Conservation (phyloP, 1,140 invertebrate species). For the Papilio glaucus region DNA sequence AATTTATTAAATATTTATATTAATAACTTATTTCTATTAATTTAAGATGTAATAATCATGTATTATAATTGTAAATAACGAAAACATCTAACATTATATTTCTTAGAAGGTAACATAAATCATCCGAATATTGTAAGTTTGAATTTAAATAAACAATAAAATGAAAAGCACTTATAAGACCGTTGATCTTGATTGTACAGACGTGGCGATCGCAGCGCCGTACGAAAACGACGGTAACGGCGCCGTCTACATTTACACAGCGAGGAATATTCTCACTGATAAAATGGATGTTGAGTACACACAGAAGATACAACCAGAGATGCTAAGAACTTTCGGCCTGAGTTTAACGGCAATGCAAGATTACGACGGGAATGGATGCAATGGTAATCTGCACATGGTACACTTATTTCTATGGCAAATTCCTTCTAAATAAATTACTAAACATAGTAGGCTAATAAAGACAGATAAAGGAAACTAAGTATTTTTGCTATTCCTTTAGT, state of each 20-base stretch:
- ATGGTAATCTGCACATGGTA: too few relatives aligned
- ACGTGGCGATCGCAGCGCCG: conserved; percentile 85
- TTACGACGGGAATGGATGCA: conserved; percentile 80
- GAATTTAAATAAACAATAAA: neutral
- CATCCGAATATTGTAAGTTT: neutral
- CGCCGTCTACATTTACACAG: conserved; percentile 84
- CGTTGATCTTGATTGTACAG: conserved; percentile 52
- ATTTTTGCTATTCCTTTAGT: too few relatives aligned
- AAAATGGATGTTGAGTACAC: conserved; percentile 28
- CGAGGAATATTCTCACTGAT: conserved; percentile 57
- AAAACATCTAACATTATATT: conserved; percentile 6
- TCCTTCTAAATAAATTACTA: neutral
- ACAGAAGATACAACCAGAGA: conserved; percentile 54
- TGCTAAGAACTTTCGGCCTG: conserved; percentile 81
- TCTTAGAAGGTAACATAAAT: neutral
- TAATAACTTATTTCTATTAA: too few relatives aligned
- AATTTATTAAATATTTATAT: too few relatives aligned
- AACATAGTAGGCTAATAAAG: too few relatives aligned
- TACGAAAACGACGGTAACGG: conserved; percentile 82
- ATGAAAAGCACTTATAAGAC: neutral
- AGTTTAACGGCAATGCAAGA: conserved; percentile 79
- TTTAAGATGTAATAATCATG: too few relatives aligned
- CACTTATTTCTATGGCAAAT: too few relatives aligned
- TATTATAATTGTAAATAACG: too few relatives aligned
- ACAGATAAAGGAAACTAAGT: too few relatives aligned